A percentile compares a stretch with the other conserved stretches of the same genome.
Conservation (phyloP, 2,888 invertebrate species). For the Drosophila buzzatii region DNA sequence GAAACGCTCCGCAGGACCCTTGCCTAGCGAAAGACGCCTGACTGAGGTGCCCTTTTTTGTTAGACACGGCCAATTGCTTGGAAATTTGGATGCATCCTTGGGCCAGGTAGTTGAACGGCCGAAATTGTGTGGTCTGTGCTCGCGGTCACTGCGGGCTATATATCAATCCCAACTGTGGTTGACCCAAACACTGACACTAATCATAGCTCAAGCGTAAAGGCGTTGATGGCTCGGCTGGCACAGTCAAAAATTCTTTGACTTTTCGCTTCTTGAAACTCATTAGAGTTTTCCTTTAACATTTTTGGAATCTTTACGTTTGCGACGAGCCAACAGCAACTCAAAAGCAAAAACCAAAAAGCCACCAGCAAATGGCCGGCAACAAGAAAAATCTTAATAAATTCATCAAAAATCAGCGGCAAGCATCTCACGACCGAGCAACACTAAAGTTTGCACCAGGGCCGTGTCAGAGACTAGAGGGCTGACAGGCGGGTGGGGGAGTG, state of each 20-base stretch:
- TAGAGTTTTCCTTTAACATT: slow-evolving; percentile 50
- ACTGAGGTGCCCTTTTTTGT: slow-evolving; percentile 46
- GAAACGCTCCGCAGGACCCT: slow-evolving; percentile 63
- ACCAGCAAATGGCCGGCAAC: not conserved
- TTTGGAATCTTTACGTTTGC: slow-evolving; percentile 21
- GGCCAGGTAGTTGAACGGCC: slow-evolving; percentile 27
- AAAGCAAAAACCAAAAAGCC: slow-evolving; percentile 5
- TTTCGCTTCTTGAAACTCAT: slow-evolving; percentile 69
- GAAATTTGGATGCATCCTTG: slow-evolving; percentile 58
- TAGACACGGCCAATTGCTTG: slow-evolving; percentile 77
- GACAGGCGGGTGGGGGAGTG: not conserved
- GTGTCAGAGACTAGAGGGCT: not conserved
- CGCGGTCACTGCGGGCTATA: slow-evolving; percentile 59
- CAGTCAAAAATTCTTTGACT: slow-evolving; percentile 47
- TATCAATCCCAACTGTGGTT: slow-evolving; percentile 73
- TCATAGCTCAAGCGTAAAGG: slow-evolving; percentile 76
- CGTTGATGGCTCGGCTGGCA: slow-evolving; percentile 61
- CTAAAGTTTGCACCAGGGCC: slow-evolving; percentile 19
- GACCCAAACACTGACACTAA: slow-evolving; percentile 72
- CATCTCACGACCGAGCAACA: slow-evolving; percentile 70
- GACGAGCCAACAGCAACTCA: slow-evolving; percentile 3
- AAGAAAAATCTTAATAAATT: slow-evolving; percentile 74
- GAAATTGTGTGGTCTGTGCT: slow-evolving; percentile 71
- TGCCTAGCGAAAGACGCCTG: slow-evolving; percentile 14
- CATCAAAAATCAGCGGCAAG: slow-evolving; percentile 73